These are phyloP conservation scores for Pseudocheirus occidentalis DNA, from an alignment of 2,797 vertebrate genomes.

Conservation along the genomic window DNA sequence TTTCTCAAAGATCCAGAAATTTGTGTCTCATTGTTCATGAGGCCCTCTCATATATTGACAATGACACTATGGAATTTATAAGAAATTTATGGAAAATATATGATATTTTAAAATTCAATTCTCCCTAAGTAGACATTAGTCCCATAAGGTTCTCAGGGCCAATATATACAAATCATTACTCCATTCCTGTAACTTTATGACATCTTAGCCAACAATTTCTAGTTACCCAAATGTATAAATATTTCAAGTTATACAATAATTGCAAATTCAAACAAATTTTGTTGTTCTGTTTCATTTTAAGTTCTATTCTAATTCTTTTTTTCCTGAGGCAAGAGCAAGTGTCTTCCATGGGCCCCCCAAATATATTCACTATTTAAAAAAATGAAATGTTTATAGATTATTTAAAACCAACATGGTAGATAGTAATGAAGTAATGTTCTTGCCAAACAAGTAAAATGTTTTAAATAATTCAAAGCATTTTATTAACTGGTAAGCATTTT, in stretches of 20 bases:
- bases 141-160: not conserved
- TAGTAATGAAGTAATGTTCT: not conserved
- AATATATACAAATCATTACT: not conserved
- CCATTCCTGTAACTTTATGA: not conserved
- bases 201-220: not conserved
- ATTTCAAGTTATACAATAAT: not conserved
- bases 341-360: not conserved
- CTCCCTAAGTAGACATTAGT: not conserved
- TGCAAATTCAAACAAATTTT: not conserved
- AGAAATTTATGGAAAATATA: conserved; percentile 17
- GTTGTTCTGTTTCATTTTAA: not conserved
- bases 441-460: not conserved
- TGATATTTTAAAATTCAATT: not conserved
- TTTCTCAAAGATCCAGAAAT: not conserved
- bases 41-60: not conserved
- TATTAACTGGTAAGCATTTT: conserved; percentile 19
- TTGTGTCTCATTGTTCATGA: not conserved
- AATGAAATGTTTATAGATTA: not conserved
- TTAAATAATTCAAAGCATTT: conserved; percentile 6
- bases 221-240: conserved; percentile 7
- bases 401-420: not conserved
- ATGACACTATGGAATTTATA: conserved; percentile 1
- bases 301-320: not conserved
- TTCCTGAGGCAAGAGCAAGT: not conserved
- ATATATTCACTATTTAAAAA: not conserved